phyloP scores from a whole-genome alignment of 2,797 vertebrate species.

The Varecia variegata region DNA sequence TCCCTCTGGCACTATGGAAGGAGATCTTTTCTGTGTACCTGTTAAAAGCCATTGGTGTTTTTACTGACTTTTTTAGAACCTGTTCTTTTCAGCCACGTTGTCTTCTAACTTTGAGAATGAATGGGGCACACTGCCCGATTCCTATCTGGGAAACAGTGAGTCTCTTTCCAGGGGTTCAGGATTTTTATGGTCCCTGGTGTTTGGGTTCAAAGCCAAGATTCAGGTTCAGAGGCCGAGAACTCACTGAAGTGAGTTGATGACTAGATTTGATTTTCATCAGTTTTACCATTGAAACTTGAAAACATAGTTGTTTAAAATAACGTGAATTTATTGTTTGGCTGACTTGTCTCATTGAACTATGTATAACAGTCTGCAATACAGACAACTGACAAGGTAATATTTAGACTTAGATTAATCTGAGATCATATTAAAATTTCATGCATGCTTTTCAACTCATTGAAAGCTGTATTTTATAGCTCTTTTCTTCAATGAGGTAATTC shows the following conservation, averaged over 20 bases:
- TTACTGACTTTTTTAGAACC: constrained; percentile 48
- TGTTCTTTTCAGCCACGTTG: neutral
- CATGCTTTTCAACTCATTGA: neutral
- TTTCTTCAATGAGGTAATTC: neutral
- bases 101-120: neutral
- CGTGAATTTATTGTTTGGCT: neutral
- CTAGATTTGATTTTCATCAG: constrained; percentile 49
- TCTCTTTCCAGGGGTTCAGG: constrained; percentile 17
- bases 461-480: neutral
- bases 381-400: neutral
- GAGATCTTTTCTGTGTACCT: constrained; percentile 56
- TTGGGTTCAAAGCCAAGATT: constrained; percentile 58
- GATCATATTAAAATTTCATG: neutral
- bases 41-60: constrained; percentile 55
- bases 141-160: neutral
- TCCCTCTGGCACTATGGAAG: constrained; percentile 20
- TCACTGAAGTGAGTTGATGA: neutral
- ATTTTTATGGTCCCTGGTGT: neutral
- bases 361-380: neutral
- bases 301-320: neutral
- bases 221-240: constrained; percentile 20
- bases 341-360: neutral
- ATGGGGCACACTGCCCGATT: neutral
- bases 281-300: neutral
- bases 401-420: neutral